These are phyloP conservation scores for Cebus imitator DNA, from an alignment of 2,113 vertebrate genomes.

Conservation along the genomic window DNA sequence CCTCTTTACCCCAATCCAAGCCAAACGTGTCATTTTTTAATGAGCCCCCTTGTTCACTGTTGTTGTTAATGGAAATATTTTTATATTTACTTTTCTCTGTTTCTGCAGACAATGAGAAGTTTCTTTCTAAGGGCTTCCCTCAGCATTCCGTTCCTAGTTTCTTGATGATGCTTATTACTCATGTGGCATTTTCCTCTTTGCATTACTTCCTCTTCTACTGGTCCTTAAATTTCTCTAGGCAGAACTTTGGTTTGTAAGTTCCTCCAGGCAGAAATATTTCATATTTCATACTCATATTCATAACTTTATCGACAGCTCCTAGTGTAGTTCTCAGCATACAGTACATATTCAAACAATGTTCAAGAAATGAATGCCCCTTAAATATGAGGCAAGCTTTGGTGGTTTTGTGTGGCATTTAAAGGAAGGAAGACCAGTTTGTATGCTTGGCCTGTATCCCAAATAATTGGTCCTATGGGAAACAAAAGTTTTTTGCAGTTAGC, in stretches of 20 bases:
- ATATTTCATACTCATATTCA: neutral
- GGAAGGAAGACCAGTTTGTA: neutral
- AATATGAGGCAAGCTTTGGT: neutral
- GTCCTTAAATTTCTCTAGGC: neutral
- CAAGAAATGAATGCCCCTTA: neutral
- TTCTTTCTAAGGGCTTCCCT: neutral
- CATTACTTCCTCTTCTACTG: neutral
- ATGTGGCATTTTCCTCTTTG: neutral
- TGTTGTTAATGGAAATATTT: neutral
- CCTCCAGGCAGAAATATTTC: neutral
- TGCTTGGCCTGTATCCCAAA: neutral
- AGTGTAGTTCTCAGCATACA: neutral
- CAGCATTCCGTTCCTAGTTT: neutral
- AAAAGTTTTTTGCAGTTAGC: neutral
- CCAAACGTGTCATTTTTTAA: neutral
- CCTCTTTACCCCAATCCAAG: neutral
- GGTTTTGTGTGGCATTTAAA: neutral
- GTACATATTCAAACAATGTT: neutral
- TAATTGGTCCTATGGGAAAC: neutral
- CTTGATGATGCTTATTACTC: neutral
- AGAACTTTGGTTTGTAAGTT: neutral
- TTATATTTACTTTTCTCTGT: neutral
- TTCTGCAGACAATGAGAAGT: conserved; percentile 3
- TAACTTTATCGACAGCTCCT: neutral
- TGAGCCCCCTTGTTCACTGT: neutral